Evolutionary conservation across 1,140 invertebrate species (phyloP).

Genomic region (Aphidius ervi): DNA sequence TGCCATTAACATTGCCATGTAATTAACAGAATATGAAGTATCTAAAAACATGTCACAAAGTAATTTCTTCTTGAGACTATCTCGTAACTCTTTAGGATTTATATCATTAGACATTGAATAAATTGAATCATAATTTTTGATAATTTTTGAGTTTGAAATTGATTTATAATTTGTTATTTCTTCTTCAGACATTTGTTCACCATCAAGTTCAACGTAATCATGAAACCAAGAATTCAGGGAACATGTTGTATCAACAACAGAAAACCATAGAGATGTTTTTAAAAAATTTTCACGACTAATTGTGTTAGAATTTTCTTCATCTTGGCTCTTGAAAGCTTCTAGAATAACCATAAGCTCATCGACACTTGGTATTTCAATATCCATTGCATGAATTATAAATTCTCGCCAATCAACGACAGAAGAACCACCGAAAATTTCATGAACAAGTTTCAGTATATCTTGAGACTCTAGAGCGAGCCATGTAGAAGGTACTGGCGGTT

Average conservation of each 20-base stretch:
- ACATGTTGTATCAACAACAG: background rate
- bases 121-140: too few relatives aligned
- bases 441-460: slow-evolving; percentile 49
- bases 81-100: slow-evolving; percentile 25
- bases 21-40: slow-evolving; percentile 52
- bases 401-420: slow-evolving; percentile 60
- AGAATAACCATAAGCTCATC: slow-evolving; percentile 52
- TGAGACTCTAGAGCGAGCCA: slow-evolving; percentile 54
- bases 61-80: slow-evolving; percentile 51
- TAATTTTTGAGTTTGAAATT: too few relatives aligned
- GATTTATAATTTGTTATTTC: background rate
- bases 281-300: slow-evolving; percentile 44
- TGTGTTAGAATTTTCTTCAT: slow-evolving; percentile 46
- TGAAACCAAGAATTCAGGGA: background rate
- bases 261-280: slow-evolving; percentile 55
- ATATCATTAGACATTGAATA: slow-evolving; percentile 20
- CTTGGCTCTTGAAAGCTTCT: slow-evolving; percentile 46
- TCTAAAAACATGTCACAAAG: slow-evolving; percentile 55
- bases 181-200: slow-evolving; percentile 40
- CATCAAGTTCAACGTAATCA: slow-evolving; percentile 15
- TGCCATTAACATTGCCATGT: slow-evolving; percentile 56
- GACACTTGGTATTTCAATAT: slow-evolving; percentile 52
- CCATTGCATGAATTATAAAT: slow-evolving; percentile 58
- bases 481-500: slow-evolving; percentile 47
- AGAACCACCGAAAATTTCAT: slow-evolving; percentile 50